Percentiles rank a stretch among this genome's conserved stretches.
phyloP scores from a whole-genome alignment of 2,113 vertebrate genomes.

The Barnardius zonarius region DNA sequence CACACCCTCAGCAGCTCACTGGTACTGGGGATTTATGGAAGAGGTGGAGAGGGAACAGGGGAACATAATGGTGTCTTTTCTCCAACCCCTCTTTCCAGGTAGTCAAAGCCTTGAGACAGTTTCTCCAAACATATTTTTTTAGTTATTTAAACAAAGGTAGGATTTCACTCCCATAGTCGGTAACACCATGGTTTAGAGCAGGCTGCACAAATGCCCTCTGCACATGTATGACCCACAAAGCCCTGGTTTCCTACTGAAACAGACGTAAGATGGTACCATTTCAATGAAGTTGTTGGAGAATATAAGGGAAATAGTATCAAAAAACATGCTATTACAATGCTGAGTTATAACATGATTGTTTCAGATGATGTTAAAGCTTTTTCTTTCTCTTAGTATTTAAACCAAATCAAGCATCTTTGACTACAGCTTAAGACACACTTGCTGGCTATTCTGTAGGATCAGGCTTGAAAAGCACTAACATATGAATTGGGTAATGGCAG shows the following conservation, averaged over 20 bases:
- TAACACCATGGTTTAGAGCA: rapidly evolving
- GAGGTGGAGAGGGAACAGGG: rapidly evolving
- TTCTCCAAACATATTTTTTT: background rate
- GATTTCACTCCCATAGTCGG: background rate
- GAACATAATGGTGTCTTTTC: background rate
- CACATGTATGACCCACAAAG: background rate
- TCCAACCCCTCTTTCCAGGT: background rate
- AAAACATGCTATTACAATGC: background rate
- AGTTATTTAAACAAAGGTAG: background rate
- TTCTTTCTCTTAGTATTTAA: background rate
- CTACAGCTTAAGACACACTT: background rate
- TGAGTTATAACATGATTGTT: background rate
- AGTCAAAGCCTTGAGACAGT: background rate
- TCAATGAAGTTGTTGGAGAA: rapidly evolving
- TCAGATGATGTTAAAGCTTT: background rate
- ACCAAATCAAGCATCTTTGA: background rate
- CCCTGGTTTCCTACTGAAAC: background rate
- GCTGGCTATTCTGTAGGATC: background rate
- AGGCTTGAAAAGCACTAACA: background rate
- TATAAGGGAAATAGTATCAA: background rate
- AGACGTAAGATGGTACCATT: background rate
- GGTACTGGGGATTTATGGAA: background rate
- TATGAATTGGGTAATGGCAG: background rate
- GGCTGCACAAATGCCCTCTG: background rate
- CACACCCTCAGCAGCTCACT: background rate